Base-by-base conservation (phyloP, 1,140 invertebrate genomes). In the Neodiprion lecontei region DNA sequence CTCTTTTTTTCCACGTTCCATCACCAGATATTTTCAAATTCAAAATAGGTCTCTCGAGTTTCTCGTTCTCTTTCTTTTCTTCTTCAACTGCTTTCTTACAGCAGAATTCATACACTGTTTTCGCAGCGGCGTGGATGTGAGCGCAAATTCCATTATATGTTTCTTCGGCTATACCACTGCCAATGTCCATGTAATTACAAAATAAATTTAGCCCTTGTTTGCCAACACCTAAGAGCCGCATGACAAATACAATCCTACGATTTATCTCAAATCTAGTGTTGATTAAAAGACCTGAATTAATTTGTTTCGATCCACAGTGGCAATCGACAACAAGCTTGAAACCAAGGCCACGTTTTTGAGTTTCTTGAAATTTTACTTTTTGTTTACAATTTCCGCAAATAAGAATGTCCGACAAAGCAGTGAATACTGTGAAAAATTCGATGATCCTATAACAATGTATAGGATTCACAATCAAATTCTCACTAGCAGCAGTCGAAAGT, bases 351-450 rank as follows among this genome's bases (percentile, higher is more conserved):
- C 77, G 76, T 72, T 76, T 61, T 72, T 73, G 74, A 23, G 12
- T 74, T 69, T 77, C 75, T 70, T 48, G 67, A 66, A 80, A 80
- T n/a, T 76, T 77, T 53, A 79, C 69, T 28, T 80, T 53, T 67
- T 68, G n/a, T 50, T 77, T 77, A 65, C 77, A 80, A 11, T 40
- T 1, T 61, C 73, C 70, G 40, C 76, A 80, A 49, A 79, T 76
- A 14, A 76, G 7, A 17, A 80, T 74, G 48, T 79, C 72, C 7
- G 75, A 12, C 23, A 79, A 14, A 12, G 68, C 70, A 67, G 48
- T 66, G 70, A 80, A 80, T 28, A 79, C 75, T 69, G 76, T 75
- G 21, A 79, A n/a, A 69, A 79, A 80, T 61, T 79, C 78, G 40
- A 80, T 74, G n/a, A 80, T 76, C 14, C 76, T 67, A 50, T 80